A percentile compares a stretch with the other conserved stretches of the same genome.
phyloP scores from a whole-genome alignment of 2,888 invertebrate species.

The Lycia hirtaria region DNA sequence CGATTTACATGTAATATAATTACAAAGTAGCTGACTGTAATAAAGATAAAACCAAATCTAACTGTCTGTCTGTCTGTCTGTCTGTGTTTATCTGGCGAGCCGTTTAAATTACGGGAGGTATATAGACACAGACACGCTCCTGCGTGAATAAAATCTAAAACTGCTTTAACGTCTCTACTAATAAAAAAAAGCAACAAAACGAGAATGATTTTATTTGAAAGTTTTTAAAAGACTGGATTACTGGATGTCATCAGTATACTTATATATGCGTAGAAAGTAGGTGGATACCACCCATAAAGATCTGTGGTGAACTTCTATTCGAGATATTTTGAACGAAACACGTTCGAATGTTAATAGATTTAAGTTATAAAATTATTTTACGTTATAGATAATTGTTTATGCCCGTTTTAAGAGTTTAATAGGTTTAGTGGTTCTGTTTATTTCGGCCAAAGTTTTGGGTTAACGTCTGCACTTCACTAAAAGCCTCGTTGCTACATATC shows the following conservation, averaged over 20 bases:
- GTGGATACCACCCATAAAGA: neutral
- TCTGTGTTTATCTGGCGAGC: too few relatives aligned
- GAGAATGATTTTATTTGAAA: slow-evolving; percentile 6
- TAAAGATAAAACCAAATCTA: too few relatives aligned
- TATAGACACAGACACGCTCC: neutral
- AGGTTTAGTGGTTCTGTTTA: slow-evolving; percentile 66
- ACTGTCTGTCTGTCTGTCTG: too few relatives aligned
- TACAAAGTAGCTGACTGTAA: too few relatives aligned
- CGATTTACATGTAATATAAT: too few relatives aligned
- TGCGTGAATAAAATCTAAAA: neutral
- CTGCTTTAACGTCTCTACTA: neutral
- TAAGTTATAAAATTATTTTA: slow-evolving; percentile 65
- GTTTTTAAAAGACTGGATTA: slow-evolving; percentile 37
- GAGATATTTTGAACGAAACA: slow-evolving; percentile 26
- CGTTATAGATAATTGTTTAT: slow-evolving; percentile 79
- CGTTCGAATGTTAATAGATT: slow-evolving; percentile 45
- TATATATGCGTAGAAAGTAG: slow-evolving; percentile 16
- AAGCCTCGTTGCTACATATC: slow-evolving; percentile 14
- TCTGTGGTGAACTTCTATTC: too few relatives aligned
- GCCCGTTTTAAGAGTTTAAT: slow-evolving; percentile 62
- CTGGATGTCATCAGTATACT: slow-evolving; percentile 22
- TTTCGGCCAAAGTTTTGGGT: slow-evolving; percentile 66
- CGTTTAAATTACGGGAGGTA: too few relatives aligned
- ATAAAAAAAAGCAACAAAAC: neutral
- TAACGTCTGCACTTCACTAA: slow-evolving; percentile 39